Conservation (phyloP, 2,888 invertebrate species). For the Cheilosia urbana region DNA sequence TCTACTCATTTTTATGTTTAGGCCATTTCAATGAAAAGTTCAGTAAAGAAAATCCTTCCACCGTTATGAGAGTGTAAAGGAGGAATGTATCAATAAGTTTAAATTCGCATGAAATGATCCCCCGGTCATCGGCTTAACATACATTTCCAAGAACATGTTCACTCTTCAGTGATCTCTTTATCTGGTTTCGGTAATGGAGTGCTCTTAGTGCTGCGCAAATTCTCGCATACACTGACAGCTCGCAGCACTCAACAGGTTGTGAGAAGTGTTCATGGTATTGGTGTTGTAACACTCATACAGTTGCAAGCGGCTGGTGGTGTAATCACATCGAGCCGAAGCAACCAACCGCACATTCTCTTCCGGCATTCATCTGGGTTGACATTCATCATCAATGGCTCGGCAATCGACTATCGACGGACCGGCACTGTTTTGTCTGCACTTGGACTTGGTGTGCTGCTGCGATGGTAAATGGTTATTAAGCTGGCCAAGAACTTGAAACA, state of each 20-base stretch:
- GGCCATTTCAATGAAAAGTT: not conserved
- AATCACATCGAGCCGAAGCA: constrained; percentile 67
- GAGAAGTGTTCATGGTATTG: constrained; percentile 31
- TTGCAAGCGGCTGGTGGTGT: constrained; percentile 40
- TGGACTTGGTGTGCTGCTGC: constrained; percentile 44
- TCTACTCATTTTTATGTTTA: not conserved
- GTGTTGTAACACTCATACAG: constrained; percentile 67
- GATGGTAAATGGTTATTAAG: not conserved
- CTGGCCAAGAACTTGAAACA: constrained; percentile 72
- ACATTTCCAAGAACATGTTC: constrained; percentile 78
- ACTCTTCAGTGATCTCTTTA: constrained; percentile 60
- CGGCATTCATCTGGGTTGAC: constrained; percentile 70
- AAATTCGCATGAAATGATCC: constrained; percentile 34
- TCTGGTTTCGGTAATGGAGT: not conserved
- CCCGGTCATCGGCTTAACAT: constrained; percentile 84
- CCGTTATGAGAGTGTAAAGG: not conserved
- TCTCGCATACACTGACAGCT: constrained; percentile 16
- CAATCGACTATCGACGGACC: constrained; percentile 34
- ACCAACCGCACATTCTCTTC: constrained; percentile 74
- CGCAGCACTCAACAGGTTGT: constrained; percentile 53
- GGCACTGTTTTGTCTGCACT: constrained; percentile 59
- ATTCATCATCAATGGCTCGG: constrained; percentile 67
- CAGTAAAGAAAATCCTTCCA: not conserved
- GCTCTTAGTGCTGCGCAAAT: constrained; percentile 25
- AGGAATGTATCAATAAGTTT: not conserved